Evolutionary conservation across 1,140 invertebrate genomes (phyloP).

Genomic region (Drosophila virilis): DNA sequence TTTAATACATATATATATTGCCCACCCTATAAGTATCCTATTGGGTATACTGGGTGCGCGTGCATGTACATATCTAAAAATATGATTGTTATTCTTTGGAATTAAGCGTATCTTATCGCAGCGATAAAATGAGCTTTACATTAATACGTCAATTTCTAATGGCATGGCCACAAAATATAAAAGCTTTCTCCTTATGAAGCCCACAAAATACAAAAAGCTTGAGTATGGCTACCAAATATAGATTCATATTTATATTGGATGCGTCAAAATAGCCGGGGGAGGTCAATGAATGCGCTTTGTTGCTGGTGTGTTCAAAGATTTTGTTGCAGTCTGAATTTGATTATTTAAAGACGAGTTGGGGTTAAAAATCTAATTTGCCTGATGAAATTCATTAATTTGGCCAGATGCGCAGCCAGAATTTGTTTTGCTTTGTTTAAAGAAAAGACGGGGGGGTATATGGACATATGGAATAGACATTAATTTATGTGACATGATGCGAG

Average conservation of each 20-base stretch:
- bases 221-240: slow-evolving; percentile 2
- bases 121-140: slow-evolving; percentile 10
- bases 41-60: background rate
- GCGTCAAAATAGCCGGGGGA: background rate
- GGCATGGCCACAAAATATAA: background rate
- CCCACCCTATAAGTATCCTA: background rate
- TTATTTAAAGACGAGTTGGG: background rate
- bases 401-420: slow-evolving; percentile 1
- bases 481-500: slow-evolving; percentile 30
- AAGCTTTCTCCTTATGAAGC: background rate
- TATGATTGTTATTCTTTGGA: slow-evolving; percentile 3
- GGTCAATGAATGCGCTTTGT: slow-evolving; percentile 13
- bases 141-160: slow-evolving; percentile 1
- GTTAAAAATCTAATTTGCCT: background rate
- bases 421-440: slow-evolving; percentile 7
- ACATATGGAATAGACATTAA: slow-evolving; percentile 23
- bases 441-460: too few relatives aligned
- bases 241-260: background rate
- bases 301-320: too few relatives aligned
- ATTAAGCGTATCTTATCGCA: slow-evolving; percentile 8
- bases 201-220: background rate
- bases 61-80: background rate
- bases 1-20: background rate
- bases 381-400: background rate
- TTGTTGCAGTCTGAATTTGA: background rate